Evolutionary conservation across 2,797 vertebrate genomes (phyloP), one percentile per base, ranked within the genome.

Genomic region (Podarcis siculus): DNA sequence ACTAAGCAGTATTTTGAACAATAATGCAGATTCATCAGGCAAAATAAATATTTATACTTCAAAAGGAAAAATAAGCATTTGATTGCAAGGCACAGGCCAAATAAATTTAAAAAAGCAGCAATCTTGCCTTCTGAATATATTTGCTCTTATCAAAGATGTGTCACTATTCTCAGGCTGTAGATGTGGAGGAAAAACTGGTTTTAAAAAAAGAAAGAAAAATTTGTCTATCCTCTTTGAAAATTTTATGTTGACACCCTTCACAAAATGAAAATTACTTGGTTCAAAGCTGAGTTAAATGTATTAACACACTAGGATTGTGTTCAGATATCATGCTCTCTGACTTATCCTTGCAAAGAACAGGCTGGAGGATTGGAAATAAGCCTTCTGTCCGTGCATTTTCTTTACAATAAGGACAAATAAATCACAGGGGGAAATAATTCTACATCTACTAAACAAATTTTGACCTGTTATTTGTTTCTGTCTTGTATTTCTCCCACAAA

Each of bases 401-500:
- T 17, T 66, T 45, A 12, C 71, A 15, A 69, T 87, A 32, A 0
- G 72, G 27, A 85, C 8, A 55, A 79, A 88, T 86, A 86, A 64
- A 1, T 0, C 32, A 35, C 6, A 42, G 32, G 83, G 0, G 69
- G 75, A 8, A 82, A 87, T 87, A 88, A 72, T 55, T 73, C 45
- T 66, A 15, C 37, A 17, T 55, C n/a, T 25, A 8, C 17, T 78
- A 0, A 55, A 21, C 75, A 86, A 79, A 71, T 32, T 55, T 5
- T 5, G 17, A 25, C 13, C 5, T 85, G 8, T 79, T 89, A 23
- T n/a, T 79, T 87, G 69, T 6, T 76, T 67, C 61, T 93, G 15
- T 72, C 82, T 87, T 73, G 23, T 75, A 64, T 87, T 86, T 90
- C 37, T 86, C 3, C 8, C 83, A 8, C 4, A 86, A 82, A 89